phyloP scores from a whole-genome alignment of 1,140 invertebrate species.

The Drosophila micromelanica region DNA sequence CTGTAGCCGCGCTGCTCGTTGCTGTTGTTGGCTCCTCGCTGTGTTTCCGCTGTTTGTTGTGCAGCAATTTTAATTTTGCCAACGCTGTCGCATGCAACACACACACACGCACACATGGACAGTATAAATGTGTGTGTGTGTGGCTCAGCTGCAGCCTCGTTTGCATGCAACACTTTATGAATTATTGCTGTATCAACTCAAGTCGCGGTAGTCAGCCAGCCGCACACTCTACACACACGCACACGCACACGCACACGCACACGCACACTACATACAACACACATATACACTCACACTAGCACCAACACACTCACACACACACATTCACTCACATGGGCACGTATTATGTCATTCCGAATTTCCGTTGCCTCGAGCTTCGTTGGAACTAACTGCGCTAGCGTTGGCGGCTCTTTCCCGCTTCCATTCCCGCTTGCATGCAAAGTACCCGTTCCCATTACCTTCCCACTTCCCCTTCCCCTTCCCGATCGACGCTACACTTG shows the following conservation, averaged over 20 bases:
- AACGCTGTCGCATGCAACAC: slow-evolving; percentile 68
- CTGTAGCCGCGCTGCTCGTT: slow-evolving; percentile 20
- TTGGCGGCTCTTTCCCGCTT: slow-evolving; percentile 21
- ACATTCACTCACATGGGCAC: slow-evolving; percentile 63
- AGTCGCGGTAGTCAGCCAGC: slow-evolving; percentile 69
- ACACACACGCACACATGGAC: slow-evolving; percentile 35
- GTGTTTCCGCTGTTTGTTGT: slow-evolving; percentile 82
- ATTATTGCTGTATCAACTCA: slow-evolving; percentile 84
- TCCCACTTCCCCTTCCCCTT: background rate
- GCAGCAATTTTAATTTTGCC: slow-evolving; percentile 81
- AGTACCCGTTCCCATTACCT: slow-evolving; percentile 19
- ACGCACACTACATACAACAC: slow-evolving; percentile 8
- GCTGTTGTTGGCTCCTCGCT: slow-evolving; percentile 64
- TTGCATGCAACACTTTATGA: slow-evolving; percentile 84
- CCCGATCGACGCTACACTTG: slow-evolving; percentile 31
- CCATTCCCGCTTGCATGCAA: slow-evolving; percentile 21
- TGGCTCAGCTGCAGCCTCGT: slow-evolving; percentile 77
- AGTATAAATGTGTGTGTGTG: slow-evolving; percentile 3
- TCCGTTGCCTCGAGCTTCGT: slow-evolving; percentile 79
- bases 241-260: slow-evolving; percentile 34
- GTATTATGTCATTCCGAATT: slow-evolving; percentile 82
- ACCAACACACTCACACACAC: background rate
- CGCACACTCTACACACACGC: slow-evolving; percentile 39
- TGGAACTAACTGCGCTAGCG: slow-evolving; percentile 73
- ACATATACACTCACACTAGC: slow-evolving; percentile 1